Evolutionary conservation across 2,113 vertebrate genomes (phyloP).

Genomic region (human (Homo sapiens)): DNA sequence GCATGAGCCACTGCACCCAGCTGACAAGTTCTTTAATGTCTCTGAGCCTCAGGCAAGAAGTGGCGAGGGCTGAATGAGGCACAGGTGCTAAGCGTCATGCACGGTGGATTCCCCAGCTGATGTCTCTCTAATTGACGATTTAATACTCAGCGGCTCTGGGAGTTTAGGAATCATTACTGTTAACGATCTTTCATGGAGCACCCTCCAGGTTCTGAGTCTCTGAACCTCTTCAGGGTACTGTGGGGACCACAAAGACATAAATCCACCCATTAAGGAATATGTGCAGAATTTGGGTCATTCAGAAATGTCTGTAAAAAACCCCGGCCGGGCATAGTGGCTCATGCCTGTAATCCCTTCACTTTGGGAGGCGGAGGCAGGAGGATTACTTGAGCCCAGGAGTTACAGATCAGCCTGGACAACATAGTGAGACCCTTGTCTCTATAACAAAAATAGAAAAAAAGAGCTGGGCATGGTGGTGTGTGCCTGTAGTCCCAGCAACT

Average conservation of each 20-base stretch:
- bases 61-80: not conserved
- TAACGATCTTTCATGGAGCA: not conserved
- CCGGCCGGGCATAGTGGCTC: too few relatives aligned
- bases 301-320: not conserved
- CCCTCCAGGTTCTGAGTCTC: not conserved
- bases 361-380: too few relatives aligned
- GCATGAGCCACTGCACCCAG: too few relatives aligned
- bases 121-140: too few relatives aligned
- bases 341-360: too few relatives aligned
- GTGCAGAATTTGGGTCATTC: not conserved
- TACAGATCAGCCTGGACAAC: too few relatives aligned
- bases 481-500: too few relatives aligned
- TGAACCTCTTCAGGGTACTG: not conserved
- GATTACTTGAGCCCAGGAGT: too few relatives aligned
- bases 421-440: too few relatives aligned
- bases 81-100: not conserved
- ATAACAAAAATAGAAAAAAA: too few relatives aligned
- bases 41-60: too few relatives aligned
- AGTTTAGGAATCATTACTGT: fast-evolving
- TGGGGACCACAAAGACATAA: not conserved
- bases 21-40: not conserved
- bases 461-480: too few relatives aligned
- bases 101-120: not conserved
- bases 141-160: not conserved
- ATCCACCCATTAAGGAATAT: not conserved